phyloP scores from a whole-genome alignment of 2,888 invertebrate species.

The Callosobruchus maculatus region DNA sequence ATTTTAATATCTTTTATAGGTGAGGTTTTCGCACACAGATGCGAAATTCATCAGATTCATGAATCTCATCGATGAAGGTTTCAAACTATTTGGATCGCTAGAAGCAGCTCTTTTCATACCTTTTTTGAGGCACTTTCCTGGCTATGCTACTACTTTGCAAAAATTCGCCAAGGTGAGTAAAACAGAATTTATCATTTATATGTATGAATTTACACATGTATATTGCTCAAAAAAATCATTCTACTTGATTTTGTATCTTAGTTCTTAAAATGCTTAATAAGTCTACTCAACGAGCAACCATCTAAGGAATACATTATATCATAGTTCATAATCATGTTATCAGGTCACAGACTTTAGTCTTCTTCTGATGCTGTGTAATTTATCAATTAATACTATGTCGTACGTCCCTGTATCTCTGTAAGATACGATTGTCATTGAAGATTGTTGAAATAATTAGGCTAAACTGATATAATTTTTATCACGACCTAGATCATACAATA shows the following conservation, averaged over 20 bases:
- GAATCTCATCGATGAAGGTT: slow-evolving; percentile 86
- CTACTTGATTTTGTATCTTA: too few species aligned
- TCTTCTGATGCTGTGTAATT: too few species aligned
- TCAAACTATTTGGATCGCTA: slow-evolving; percentile 79
- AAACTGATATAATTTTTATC: neutral
- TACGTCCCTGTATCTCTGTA: neutral
- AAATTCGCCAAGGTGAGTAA: slow-evolving; percentile 54
- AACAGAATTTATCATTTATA: too few species aligned
- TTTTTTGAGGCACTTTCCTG: slow-evolving; percentile 63
- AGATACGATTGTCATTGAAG: neutral
- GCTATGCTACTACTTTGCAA: slow-evolving; percentile 50
- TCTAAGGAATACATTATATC: too few species aligned
- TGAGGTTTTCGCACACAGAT: slow-evolving; percentile 74
- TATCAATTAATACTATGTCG: too few species aligned
- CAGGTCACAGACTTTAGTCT: too few species aligned
- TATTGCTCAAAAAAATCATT: too few species aligned
- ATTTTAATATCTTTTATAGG: neutral
- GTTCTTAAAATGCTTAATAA: too few species aligned
- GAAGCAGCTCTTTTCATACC: slow-evolving; percentile 83
- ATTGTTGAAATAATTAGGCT: neutral
- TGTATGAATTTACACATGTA: too few species aligned
- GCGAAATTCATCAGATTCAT: slow-evolving; percentile 74
- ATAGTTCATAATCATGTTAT: too few species aligned
- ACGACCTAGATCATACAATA: neutral
- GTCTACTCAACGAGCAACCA: too few species aligned